Base-by-base conservation (phyloP, 1,140 invertebrate species). In the Atta colombica region DNA sequence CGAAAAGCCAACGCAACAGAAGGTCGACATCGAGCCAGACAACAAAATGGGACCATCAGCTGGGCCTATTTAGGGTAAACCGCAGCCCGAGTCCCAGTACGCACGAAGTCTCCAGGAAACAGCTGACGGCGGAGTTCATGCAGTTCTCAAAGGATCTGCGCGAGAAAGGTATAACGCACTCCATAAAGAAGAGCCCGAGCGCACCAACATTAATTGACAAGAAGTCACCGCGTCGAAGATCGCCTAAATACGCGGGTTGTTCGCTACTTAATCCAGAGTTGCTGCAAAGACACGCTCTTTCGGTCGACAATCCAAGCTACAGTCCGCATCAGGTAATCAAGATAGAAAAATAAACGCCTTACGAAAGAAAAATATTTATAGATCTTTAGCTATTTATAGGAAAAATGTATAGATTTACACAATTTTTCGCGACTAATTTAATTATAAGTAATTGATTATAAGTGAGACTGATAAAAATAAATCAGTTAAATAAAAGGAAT, bases 51-150 rank as follows among this genome's bases (percentile, higher is more conserved):
- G 96, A 97, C 90, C 95, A 96, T 63, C 96, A 97, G 61, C 96
- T 97, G 10, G 96, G 96, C 55, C 95, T 97, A 1, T 97, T 97
- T 90, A 95, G 81, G 87, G 96, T 92, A 77, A 96, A 91, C 92
- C 96, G 90, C 92, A 96, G 87, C 90, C 96, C 91, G 87, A 96
- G 90, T 92, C 95, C 89, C 53, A 95, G 92, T 78, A 77, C 93
- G 1, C 93, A 94, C 45, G 94, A 95, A 10, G 90, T 91, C 25
- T 92, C 93, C 4, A 93, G 93, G 35, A 95, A 96, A 77, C 96
- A 97, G 18, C 94, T 98, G 86, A 98, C 97, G 53, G 96, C 97
- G 3, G 97, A 97, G 60, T 96, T 97, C 87, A 93, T 97, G 75
- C 96, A 97, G 77, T 97, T 97, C 91, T 97, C 97, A 3, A 96